Base-by-base conservation (phyloP, 2,797 vertebrate genomes). In the Darevskia mixta region DNA sequence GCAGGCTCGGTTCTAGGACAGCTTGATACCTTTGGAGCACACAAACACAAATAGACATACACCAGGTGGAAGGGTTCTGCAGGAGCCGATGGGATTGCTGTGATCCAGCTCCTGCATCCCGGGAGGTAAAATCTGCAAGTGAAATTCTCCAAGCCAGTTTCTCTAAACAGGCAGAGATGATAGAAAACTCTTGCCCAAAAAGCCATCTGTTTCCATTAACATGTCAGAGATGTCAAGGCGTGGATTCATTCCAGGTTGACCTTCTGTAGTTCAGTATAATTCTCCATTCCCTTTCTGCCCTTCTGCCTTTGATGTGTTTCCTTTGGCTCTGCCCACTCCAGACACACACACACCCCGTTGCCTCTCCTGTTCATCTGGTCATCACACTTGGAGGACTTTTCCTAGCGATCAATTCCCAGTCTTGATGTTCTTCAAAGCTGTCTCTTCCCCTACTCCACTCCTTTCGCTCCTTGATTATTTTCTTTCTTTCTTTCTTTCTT, bases 141-240 rank as follows among this genome's bases (percentile, higher is more conserved):
- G 79, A 84, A 75, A 82, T 90, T 78, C 23, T 89, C 93, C 93
- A 0, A 41, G 92, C 90, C 82, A 71, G 73, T 91, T 89, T 87
- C 92, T 93, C 90, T 91, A 93, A 93, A 91, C 92, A 92, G 91
- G 79, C 61, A 3, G 45, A 29, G 87, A 45, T 64, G 79, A 92
- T 88, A 87, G 90, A 88, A 84, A 10, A 0, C 92, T 88, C 89
- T 88, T 72, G 25, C 79, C 10, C 86, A 41, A 82, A 87, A 76
- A 82, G 64, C 93, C 93, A 87, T 91, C 90, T 93, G 92, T 92
- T 90, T 88, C 41, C 89, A 32, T 61, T 27, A 80, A 17, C 0
- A 67, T 86, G 86, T 69, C 87, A 78, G 82, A 72, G 85, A 49
- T 75, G 80, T 2, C 83, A 25, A 87, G 32, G 18, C 27, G 5